Conservation (phyloP, 2,797 vertebrate species). For the Sorex maritimensis region DNA sequence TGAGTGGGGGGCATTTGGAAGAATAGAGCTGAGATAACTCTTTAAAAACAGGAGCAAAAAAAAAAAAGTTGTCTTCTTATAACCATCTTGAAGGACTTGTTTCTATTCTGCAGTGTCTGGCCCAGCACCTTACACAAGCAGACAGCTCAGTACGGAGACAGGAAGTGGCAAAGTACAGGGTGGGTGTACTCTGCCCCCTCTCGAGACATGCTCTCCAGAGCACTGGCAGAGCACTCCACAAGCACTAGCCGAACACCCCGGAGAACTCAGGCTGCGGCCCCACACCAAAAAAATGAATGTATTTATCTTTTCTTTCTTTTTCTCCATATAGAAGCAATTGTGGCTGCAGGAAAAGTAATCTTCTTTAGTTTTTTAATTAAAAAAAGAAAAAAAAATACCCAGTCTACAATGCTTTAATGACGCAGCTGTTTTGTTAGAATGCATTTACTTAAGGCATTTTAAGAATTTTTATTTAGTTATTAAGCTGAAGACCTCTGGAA, state of each 20-base stretch:
- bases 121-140: not conserved
- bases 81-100: not conserved
- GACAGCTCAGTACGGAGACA: not conserved
- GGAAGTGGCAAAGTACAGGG: too few species aligned
- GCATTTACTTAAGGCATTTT: not conserved
- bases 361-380: not conserved
- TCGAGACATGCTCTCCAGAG: too few species aligned
- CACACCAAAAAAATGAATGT: not conserved
- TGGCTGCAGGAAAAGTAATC: too few species aligned
- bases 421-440: conserved; percentile 15
- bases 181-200: too few species aligned
- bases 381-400: not conserved
- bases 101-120: not conserved
- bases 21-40: not conserved
- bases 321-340: too few species aligned
- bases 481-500: not conserved
- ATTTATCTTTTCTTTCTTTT: too few species aligned
- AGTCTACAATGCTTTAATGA: not conserved
- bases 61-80: not conserved
- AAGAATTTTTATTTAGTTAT: conserved; percentile 31
- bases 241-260: too few species aligned
- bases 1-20: conserved; percentile 24
- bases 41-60: conserved; percentile 26
- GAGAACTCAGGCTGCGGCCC: too few species aligned
- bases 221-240: too few species aligned